Evolutionary conservation across 2,113 vertebrate species (phyloP).

Genomic region (Hymenochirus boettgeri): DNA sequence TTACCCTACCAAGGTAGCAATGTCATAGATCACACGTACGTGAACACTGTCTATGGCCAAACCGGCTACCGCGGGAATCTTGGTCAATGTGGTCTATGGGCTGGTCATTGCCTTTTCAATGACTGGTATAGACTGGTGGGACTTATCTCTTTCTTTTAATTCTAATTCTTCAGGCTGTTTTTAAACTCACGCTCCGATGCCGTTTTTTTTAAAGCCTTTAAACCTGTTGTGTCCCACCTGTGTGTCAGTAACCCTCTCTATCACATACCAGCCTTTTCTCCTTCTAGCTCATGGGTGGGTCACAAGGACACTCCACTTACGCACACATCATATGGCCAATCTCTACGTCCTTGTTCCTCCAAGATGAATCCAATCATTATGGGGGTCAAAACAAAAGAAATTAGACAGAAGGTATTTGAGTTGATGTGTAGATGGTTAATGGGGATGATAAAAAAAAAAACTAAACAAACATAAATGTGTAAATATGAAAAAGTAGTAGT

Average conservation of each 20-base stretch:
- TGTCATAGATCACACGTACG: conserved; percentile 13
- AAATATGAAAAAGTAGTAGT: no score
- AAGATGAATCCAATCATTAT: conserved; percentile 46
- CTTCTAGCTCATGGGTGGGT: conserved; percentile 42
- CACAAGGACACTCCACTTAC: conserved; percentile 25
- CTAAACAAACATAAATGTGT: no score
- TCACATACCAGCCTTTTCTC: conserved; percentile 21
- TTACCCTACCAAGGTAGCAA: conserved; percentile 15
- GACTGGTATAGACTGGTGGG: conserved; percentile 22
- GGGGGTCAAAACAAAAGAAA: conserved; percentile 40
- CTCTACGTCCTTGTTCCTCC: conserved; percentile 44
- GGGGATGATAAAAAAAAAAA: no score
- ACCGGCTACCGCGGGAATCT: conserved; percentile 17
- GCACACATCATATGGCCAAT: conserved; percentile 42
- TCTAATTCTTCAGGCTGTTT: conserved; percentile 17
- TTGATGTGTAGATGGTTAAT: not conserved
- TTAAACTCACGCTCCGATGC: conserved; percentile 14
- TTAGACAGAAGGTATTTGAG: not conserved
- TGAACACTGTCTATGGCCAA: conserved; percentile 30
- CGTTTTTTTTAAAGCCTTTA: conserved; percentile 38
- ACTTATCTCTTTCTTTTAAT: conserved; percentile 17
- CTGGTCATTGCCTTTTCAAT: conserved; percentile 22
- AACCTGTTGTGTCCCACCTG: conserved; percentile 15
- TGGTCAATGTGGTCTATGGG: conserved; percentile 29
- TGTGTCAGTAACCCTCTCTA: conserved; percentile 41